phyloP scores from a whole-genome alignment of 2,888 invertebrate species.

The Cephus sareptanus region DNA sequence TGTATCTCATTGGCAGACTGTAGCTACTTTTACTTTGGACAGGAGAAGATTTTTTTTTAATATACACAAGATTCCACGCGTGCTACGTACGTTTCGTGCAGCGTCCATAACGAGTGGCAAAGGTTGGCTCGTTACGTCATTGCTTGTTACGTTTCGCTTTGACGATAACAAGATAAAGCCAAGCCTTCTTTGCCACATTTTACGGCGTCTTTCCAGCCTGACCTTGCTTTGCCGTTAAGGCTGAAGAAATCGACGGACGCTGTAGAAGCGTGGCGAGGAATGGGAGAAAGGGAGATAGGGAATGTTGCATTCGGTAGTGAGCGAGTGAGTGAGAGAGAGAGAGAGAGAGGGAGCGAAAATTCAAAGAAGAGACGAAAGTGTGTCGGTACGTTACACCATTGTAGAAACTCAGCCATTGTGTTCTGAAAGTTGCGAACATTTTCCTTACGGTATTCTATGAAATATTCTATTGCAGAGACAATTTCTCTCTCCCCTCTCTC shows the following conservation, averaged over 20 bases:
- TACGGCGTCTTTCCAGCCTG: too few species aligned
- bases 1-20: not conserved
- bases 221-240: too few species aligned
- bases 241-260: too few species aligned
- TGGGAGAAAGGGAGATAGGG: too few species aligned
- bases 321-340: too few species aligned
- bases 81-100: not conserved
- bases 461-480: not conserved
- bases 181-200: not conserved
- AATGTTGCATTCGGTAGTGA: too few species aligned
- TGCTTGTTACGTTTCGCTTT: slow-evolving; percentile 35
- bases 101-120: not conserved
- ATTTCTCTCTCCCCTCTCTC: slow-evolving; percentile 4
- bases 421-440: too few species aligned
- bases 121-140: slow-evolving; percentile 45
- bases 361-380: too few species aligned
- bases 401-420: too few species aligned
- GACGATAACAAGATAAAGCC: slow-evolving; percentile 46
- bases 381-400: too few species aligned
- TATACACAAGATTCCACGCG: not conserved
- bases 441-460: slow-evolving; percentile 10
- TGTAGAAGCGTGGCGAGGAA: too few species aligned
- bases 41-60: not conserved
- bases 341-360: too few species aligned
- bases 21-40: not conserved